These are phyloP conservation scores for Campopleginae sp. DNA, from an alignment of 2,888 invertebrate species.

Conservation along the genomic window DNA sequence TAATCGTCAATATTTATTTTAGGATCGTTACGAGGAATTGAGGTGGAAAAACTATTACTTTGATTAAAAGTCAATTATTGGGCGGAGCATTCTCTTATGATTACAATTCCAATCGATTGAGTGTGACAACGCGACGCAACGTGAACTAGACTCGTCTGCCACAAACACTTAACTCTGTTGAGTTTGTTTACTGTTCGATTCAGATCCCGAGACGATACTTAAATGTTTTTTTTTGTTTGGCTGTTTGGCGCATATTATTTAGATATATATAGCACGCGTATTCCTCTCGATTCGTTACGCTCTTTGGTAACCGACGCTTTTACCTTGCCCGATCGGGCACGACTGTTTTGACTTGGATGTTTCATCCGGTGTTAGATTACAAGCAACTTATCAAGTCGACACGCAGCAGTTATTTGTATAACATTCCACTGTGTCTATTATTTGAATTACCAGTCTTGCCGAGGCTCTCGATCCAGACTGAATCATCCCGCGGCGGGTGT, in stretches of 20 bases:
- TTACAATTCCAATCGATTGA: neutral
- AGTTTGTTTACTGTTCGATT: neutral
- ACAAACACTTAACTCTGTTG: constrained; percentile 1
- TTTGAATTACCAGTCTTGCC: constrained; percentile 58
- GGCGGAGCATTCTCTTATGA: neutral
- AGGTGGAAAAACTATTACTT: neutral
- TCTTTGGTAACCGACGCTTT: constrained; percentile 1
- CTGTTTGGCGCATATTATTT: neutral
- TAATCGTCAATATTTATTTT: neutral
- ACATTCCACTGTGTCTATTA: constrained; percentile 80
- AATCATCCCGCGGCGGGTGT: constrained; percentile 54
- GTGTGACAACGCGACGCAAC: neutral
- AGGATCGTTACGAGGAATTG: neutral
- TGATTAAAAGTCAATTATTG: neutral
- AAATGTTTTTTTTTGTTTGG: neutral
- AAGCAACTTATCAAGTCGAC: constrained; percentile 69
- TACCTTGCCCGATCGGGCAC: constrained; percentile 14
- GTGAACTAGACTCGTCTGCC: neutral
- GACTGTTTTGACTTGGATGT: constrained; percentile 79
- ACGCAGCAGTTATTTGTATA: constrained; percentile 79
- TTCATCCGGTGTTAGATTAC: constrained; percentile 81
- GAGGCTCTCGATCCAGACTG: constrained; percentile 43
- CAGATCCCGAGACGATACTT: neutral
- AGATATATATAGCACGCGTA: constrained; percentile 17
- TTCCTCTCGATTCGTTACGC: constrained; percentile 37